phyloP scores from a whole-genome alignment of 1,140 invertebrate genomes.

The Neodiprion virginianus region DNA sequence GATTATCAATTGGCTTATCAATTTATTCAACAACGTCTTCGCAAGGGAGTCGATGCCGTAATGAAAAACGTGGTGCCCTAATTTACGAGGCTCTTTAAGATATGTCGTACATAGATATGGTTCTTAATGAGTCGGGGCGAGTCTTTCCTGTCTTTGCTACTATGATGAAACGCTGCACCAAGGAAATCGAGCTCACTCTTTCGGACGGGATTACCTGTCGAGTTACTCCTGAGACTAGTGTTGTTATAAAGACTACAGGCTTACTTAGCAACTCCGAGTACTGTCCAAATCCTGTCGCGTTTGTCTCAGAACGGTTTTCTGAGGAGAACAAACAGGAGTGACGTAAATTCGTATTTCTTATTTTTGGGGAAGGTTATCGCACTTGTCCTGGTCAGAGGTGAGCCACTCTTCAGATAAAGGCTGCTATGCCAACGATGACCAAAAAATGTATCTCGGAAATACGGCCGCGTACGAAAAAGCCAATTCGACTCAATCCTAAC shows the following conservation, averaged over 20 bases:
- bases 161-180: conserved; percentile 32
- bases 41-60: conserved; percentile 66
- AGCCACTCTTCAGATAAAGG: conserved; percentile 34
- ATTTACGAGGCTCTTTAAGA: conserved; percentile 68
- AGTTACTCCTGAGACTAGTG: conserved; percentile 37
- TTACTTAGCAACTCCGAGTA: conserved; percentile 59
- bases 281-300: conserved; percentile 68
- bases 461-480: conserved; percentile 39
- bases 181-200: conserved; percentile 35
- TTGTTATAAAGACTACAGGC: conserved; percentile 45
- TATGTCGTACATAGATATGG: conserved; percentile 69
- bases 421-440: conserved; percentile 25
- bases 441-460: conserved; percentile 29
- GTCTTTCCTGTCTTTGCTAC: conserved; percentile 24
- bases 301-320: conserved; percentile 70
- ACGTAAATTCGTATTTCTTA: conserved; percentile 55
- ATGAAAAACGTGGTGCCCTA: conserved; percentile 57
- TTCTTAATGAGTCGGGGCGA: conserved; percentile 59
- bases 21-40: conserved; percentile 67
- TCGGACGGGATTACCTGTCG: conserved; percentile 30
- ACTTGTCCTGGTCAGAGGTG: conserved; percentile 64
- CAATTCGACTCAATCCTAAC: conserved; percentile 28
- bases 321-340: conserved; percentile 44
- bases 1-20: conserved; percentile 71
- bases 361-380: conserved; percentile 68